Evolutionary conservation across 1,140 invertebrate genomes (phyloP).

Genomic region (Drosophila mayri): DNA sequence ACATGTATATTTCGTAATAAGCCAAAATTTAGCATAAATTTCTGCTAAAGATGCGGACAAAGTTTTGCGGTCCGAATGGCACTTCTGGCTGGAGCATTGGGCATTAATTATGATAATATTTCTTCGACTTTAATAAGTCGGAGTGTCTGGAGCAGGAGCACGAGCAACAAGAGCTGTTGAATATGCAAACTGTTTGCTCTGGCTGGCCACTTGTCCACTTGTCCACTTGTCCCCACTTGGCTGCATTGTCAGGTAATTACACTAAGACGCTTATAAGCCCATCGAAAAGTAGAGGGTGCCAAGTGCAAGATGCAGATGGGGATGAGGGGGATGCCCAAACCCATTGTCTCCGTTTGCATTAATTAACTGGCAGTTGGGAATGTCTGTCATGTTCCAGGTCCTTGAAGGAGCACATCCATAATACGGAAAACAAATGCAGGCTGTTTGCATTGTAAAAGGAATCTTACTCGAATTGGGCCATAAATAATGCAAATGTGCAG

Average conservation of each 20-base stretch:
- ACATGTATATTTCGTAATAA: conserved; percentile 44
- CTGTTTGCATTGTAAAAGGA: conserved; percentile 33
- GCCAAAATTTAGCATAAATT: conserved; percentile 67
- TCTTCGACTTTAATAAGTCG: conserved; percentile 71
- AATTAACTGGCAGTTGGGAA: conserved; percentile 60
- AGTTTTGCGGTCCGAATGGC: conserved; percentile 21
- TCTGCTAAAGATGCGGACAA: conserved; percentile 43
- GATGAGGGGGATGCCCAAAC: background rate
- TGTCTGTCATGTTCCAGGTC: conserved; percentile 25
- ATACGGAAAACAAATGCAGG: conserved; percentile 17
- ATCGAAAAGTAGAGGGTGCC: conserved; percentile 66
- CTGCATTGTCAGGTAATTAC: conserved; percentile 78
- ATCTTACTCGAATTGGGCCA: conserved; percentile 19
- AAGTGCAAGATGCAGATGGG: conserved; percentile 40
- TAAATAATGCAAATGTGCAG: conserved; percentile 36
- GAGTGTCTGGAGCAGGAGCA: background rate
- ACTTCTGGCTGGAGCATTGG: conserved; percentile 59
- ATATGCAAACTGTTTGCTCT: conserved; percentile 22
- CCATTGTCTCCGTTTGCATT: conserved; percentile 35
- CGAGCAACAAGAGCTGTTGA: conserved; percentile 1
- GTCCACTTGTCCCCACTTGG: conserved; percentile 54
- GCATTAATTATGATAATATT: conserved; percentile 83
- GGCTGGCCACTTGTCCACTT: conserved; percentile 26
- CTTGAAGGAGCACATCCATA: conserved; percentile 8
- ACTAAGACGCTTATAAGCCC: conserved; percentile 78